Conservation (phyloP, 2,888 invertebrate genomes). For the Pegoplata infirma region DNA sequence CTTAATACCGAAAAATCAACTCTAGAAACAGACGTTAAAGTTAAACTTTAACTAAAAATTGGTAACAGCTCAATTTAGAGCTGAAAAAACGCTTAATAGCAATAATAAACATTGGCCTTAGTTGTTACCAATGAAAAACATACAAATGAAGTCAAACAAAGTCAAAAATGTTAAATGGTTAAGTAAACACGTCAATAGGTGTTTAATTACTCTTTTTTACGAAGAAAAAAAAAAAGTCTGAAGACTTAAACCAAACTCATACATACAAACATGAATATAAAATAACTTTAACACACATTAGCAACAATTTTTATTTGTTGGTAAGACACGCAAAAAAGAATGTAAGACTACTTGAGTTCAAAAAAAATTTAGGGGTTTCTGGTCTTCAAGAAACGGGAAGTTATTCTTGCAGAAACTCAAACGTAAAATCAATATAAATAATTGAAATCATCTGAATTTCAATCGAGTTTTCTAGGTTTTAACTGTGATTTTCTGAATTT, state of each 20-base stretch:
- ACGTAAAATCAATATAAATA: too few species aligned
- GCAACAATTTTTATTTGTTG: neutral
- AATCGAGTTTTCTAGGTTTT: too few species aligned
- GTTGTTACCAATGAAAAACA: slow-evolving; percentile 19
- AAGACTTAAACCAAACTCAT: neutral
- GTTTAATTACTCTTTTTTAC: slow-evolving; percentile 49
- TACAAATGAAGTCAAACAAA: slow-evolving; percentile 20
- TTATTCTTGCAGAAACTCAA: neutral
- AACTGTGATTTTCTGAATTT: too few species aligned
- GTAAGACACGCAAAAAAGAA: slow-evolving; percentile 16
- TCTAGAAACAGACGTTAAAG: slow-evolving; percentile 5
- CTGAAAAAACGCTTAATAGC: slow-evolving; percentile 6
- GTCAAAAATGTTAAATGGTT: slow-evolving; percentile 51
- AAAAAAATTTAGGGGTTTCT: too few species aligned
- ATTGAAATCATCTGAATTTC: too few species aligned
- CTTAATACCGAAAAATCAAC: neutral
- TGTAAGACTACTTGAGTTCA: neutral
- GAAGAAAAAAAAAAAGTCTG: too few species aligned
- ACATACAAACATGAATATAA: neutral
- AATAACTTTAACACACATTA: slow-evolving; percentile 25
- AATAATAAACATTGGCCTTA: slow-evolving; percentile 20
- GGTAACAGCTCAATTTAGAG: slow-evolving; percentile 51
- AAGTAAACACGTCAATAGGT: slow-evolving; percentile 55
- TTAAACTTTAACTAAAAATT: slow-evolving; percentile 13
- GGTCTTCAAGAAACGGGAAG: neutral